These are phyloP conservation scores for Telenomus remus DNA, from an alignment of 1,140 invertebrate species.

Conservation along the genomic window DNA sequence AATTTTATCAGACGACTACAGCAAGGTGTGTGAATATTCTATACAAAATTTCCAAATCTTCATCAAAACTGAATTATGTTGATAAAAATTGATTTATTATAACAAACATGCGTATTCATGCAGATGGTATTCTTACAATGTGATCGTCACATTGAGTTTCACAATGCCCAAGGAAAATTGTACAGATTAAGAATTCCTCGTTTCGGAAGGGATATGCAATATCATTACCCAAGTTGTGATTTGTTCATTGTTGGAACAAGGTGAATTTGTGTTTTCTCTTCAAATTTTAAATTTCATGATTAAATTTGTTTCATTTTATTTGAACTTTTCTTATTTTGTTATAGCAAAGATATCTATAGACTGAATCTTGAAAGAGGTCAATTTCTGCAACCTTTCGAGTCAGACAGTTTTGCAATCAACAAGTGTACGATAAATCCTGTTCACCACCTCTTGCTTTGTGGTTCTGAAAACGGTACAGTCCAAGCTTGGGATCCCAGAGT, in stretches of 20 bases:
- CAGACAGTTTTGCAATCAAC: conserved; percentile 87
- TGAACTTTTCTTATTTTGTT: conserved; percentile 57
- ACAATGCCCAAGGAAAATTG: conserved; percentile 93
- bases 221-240: conserved; percentile 93
- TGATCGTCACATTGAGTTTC: conserved; percentile 95
- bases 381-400: conserved; percentile 89
- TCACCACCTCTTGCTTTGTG: conserved; percentile 91
- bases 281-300: conserved; percentile 1
- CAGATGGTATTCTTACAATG: conserved; percentile 87
- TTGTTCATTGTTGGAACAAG: conserved; percentile 92
- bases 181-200: conserved; percentile 94
- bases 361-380: conserved; percentile 96
- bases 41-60: background rate
- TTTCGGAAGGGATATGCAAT: conserved; percentile 95
- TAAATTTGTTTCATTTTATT: too few species aligned
- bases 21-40: conserved; percentile 79
- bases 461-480: conserved; percentile 93
- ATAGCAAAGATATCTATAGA: conserved; percentile 91
- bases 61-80: too few species aligned
- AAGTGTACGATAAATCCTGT: conserved; percentile 91
- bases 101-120: too few species aligned
- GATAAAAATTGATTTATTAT: too few species aligned
- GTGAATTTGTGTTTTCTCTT: too few species aligned
- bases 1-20: conserved; percentile 92
- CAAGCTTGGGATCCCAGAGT: conserved; percentile 97